Conservation (phyloP, 2,888 invertebrate species). For the Spatulosminthurus flaviceps region DNA sequence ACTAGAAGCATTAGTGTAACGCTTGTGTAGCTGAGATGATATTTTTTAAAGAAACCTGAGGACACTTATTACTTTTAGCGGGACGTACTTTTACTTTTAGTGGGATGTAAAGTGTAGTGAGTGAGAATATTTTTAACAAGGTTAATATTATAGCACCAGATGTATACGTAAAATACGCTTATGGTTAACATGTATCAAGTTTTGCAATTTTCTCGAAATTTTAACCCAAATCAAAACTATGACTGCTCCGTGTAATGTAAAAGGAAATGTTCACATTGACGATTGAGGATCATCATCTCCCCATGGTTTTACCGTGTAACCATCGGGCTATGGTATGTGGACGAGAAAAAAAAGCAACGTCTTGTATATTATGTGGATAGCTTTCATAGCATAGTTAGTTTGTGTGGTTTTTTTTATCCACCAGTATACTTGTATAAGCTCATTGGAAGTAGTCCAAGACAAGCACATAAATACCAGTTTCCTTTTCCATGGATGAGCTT, state of each 20-base stretch:
- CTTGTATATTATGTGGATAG: not conserved
- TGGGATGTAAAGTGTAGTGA: too few species aligned
- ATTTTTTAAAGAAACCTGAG: too few species aligned
- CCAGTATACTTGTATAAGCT: not conserved
- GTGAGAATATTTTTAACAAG: too few species aligned
- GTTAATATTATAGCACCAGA: too few species aligned
- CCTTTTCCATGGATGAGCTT: slow-evolving; percentile 34
- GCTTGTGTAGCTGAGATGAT: too few species aligned
- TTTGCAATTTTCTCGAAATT: not conserved
- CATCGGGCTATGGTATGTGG: too few species aligned
- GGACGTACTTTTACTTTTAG: too few species aligned
- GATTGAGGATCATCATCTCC: not conserved
- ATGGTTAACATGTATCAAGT: slow-evolving; percentile 6
- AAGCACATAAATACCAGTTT: slow-evolving; percentile 34
- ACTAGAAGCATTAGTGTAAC: not conserved
- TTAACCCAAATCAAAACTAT: not conserved
- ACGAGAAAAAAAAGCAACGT: too few species aligned
- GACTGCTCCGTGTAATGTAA: not conserved
- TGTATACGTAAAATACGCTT: too few species aligned
- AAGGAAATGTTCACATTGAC: not conserved
- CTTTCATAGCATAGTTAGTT: too few species aligned
- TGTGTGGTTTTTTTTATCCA: not conserved
- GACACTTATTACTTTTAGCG: too few species aligned
- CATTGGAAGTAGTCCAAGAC: slow-evolving; percentile 28
- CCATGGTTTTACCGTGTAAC: too few species aligned